Base-by-base conservation (phyloP, 1,140 invertebrate species). In the Drosophila erecta region DNA sequence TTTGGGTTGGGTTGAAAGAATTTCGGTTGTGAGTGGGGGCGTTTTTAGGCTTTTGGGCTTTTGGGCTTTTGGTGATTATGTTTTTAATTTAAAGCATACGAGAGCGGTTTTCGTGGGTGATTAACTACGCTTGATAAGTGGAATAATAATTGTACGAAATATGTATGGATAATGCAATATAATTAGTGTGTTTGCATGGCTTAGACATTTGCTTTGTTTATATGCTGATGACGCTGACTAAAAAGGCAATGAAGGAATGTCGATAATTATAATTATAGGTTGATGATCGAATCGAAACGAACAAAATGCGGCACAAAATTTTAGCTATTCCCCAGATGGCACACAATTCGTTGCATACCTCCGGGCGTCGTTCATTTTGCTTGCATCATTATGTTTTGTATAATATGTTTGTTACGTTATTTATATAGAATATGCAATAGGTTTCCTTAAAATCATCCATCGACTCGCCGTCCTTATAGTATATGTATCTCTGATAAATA, bases 401-500 rank as follows among this genome's bases (percentile, higher is more conserved):
- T 60, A 44, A 57, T 72, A 53, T 73, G 47, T 59, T 64, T 76
- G 54, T 59, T 73, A 54, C 40, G 33, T 43, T 60, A 46, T 54
- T 67, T 57, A 53, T 81, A 65, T 65, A 38, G 43, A 81, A 79
- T 78, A 75, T 79, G 76, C 69, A 60, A 81, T 78, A 79, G 70
- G 66, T 76, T 76, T 60, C 38, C 81, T 46, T 78, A 86, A 86
- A 86, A 85, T 78, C 81, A 56, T 59, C 44, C 47, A 56, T 72
- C 44, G 74, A 58, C 50, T 57, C 51, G 49, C 58, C 46, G 10
- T 73, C 12, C 58, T 62, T 72, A 70, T 67, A 50, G 58, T 83
- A 72, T 83, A 78, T 66, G 64, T 86, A 86, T 86, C 81, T 86
- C 83, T 87, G 81, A 86, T 86, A 86, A 87, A 85, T 87, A 74